Base-by-base conservation (phyloP, 2,113 vertebrate species). In the Myotis lucifugus region DNA sequence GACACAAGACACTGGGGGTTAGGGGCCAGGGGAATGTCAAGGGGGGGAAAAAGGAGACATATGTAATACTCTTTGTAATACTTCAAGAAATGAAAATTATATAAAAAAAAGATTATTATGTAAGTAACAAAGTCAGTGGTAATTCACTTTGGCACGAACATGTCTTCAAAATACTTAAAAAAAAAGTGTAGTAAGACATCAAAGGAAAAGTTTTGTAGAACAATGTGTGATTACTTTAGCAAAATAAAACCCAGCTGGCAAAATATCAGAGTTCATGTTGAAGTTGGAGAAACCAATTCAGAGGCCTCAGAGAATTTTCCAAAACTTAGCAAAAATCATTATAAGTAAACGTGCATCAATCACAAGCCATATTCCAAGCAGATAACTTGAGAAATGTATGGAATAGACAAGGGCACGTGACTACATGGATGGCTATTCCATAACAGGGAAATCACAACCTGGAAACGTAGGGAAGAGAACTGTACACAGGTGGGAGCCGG, bases 81-180 rank as follows among this genome's bases (percentile, higher is more conserved):
- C 42, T 42, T 42, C 42, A 42, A 42, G 42, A 42, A 42, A 42
- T 42, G 6, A 42, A 42, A 7, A 42, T 42, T 42, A 42, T 42
- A 6, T 1, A 42, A 42, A 42, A 40, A 40, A 40, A 90, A 46
- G 9, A 83, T 85, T 87, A 87, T 59, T 59, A 79, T 6, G 25
- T 29, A 93, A 79, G n/a, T 50, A 37, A 69, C 46, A 48, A 93
- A 67, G 40, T 89, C 48, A 90, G 21, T 64, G 40, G 72, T 69
- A 93, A 69, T 59, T 89, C 27, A 90, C 37, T 93, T 74, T 37
- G 40, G 34, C 34, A 95, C 83, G 61, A 93, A 59, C 3, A 23
- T 46, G 52, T 52, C n/a, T 88, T 69, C 48, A 84, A 94, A 95
- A 93, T 23, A 92, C 46, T 73, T 69, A 52, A 88, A 84, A 73